phyloP scores from a whole-genome alignment of 2,113 vertebrate genomes.

The Boulengeromyrus knoepffleri region DNA sequence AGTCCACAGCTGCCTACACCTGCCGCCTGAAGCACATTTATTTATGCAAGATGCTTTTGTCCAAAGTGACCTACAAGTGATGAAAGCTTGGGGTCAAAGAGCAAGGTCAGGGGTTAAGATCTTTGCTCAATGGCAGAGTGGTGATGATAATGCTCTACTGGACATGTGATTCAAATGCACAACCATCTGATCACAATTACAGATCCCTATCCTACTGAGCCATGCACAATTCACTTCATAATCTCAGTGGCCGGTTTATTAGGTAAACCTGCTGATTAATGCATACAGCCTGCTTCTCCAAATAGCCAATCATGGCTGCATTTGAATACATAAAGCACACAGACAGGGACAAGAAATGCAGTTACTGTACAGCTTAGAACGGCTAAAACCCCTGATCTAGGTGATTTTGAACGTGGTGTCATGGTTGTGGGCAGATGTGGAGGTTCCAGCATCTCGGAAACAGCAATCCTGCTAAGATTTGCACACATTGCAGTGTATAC shows the following conservation, averaged over 20 bases:
- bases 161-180: not conserved
- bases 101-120: not conserved
- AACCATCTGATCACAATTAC: not conserved
- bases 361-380: not conserved
- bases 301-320: not conserved
- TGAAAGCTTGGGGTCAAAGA: not conserved
- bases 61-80: not conserved
- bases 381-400: not conserved
- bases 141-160: not conserved
- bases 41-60: not conserved
- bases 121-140: not conserved
- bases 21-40: not conserved
- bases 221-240: not conserved
- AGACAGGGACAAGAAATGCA: not conserved
- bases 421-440: not conserved
- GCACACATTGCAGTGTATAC: not conserved
- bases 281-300: not conserved
- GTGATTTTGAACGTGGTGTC: not conserved
- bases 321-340: not conserved
- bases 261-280: not conserved
- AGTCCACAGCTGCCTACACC: not conserved
- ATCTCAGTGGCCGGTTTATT: not conserved
- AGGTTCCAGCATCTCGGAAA: not conserved
- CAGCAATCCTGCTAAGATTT: not conserved
- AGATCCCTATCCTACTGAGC: not conserved